These are phyloP conservation scores for Eristalis pertinax DNA, from an alignment of 2,888 invertebrate genomes.

Conservation along the genomic window DNA sequence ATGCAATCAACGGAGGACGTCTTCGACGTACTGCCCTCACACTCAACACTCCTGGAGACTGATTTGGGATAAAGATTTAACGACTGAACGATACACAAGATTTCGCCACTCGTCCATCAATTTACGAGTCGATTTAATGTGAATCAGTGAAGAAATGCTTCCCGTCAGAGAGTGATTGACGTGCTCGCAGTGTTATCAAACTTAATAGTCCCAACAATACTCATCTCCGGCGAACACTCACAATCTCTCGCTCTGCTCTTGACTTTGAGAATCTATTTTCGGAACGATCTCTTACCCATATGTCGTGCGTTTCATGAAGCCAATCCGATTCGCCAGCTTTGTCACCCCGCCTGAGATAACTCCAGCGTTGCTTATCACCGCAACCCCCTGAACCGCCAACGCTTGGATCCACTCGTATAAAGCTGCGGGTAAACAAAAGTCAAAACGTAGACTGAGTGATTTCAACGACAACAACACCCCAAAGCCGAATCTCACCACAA, in stretches of 20 bases:
- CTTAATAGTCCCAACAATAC: not conserved
- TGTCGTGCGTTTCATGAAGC: slow-evolving; percentile 87
- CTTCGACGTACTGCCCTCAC: too few relatives aligned
- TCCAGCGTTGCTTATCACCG: slow-evolving; percentile 84
- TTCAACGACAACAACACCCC: slow-evolving; percentile 5
- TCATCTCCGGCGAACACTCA: not conserved
- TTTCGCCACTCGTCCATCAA: not conserved
- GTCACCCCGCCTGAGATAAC: slow-evolving; percentile 82
- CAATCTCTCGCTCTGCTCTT: not conserved
- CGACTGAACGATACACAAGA: not conserved
- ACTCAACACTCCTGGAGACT: not conserved
- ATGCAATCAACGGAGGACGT: not conserved
- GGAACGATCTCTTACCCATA: slow-evolving; percentile 83
- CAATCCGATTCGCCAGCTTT: slow-evolving; percentile 84
- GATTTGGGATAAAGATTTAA: not conserved
- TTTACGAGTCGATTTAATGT: not conserved
- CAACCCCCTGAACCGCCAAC: slow-evolving; percentile 85
- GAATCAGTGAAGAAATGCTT: not conserved
- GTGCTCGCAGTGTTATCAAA: not conserved
- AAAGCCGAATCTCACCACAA: slow-evolving; percentile 77
- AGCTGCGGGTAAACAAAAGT: slow-evolving; percentile 67
- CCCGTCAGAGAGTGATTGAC: not conserved
- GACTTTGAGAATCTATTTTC: slow-evolving; percentile 7
- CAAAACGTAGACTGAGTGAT: slow-evolving; percentile 26
- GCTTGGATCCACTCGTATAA: slow-evolving; percentile 84